Base-by-base conservation (phyloP, 64 coral and sea anemone species). In the Orbicella faveolata region DNA sequence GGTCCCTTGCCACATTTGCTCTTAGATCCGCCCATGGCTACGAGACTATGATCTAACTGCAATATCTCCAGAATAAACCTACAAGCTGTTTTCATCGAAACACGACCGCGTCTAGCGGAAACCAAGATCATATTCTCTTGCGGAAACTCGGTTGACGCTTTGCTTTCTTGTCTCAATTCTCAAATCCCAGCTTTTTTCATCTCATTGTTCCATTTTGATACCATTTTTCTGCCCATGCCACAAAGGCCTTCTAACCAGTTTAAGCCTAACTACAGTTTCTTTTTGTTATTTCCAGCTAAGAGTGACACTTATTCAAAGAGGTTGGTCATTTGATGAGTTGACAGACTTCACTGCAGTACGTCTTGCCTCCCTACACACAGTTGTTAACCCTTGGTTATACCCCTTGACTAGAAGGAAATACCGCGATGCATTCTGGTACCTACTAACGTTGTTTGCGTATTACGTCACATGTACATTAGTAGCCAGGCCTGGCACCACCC, bases 301-400 rank as follows among this genome's bases (percentile, higher is more conserved):
- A 83, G 54, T 90, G 55, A 98, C 83, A 1, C 92, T 98, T 87
- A 98, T 98, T 68, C 96, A 98, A 36, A 66, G 34, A 8, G 96
- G 96, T 17, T 93, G 67, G 73, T 90, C 93, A n/a, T 92, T 94
- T 19, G 88, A 98, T 65, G 93, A 82, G 19, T 93, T 94, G 16
- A 48, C 88, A 26, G 96, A 98, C 52, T 95, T 98, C 19, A 95
- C 90, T 36, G 90, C 93, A 33, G 82, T 95, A 13, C 77, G 93
- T 4, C 78, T 98, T 19, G 93, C 93, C 34, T 89, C 93, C 1
- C 82, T 95, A 19, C 96, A 98, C 53, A 84, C 96, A 6, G 93
- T 98, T 14, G 34, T 92, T 18, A 98, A 95, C 26, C 96, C 96
- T 1, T 98, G 96, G 96, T 51, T 98, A 6, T 98, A 98, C 63